Evolutionary conservation across 1,140 invertebrate genomes (phyloP).

Genomic region (Zaprionus lachaisei): DNA sequence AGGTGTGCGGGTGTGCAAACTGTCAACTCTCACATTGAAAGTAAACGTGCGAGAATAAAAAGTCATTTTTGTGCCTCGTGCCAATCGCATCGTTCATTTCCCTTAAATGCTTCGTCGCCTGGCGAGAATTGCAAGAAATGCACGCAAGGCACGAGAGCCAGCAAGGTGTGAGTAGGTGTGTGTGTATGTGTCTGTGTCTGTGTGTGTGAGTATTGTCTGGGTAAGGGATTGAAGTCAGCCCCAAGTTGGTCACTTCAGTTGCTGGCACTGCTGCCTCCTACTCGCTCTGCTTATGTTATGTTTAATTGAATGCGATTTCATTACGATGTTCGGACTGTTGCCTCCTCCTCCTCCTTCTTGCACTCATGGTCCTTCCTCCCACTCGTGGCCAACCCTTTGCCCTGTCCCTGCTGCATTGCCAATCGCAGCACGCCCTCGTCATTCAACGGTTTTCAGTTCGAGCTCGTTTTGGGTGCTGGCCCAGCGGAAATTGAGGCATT

Average conservation of each 20-base stretch:
- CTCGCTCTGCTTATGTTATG: constrained; percentile 53
- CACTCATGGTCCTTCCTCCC: background rate
- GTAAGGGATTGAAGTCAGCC: constrained; percentile 50
- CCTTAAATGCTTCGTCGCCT: constrained; percentile 38
- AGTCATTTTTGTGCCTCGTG: constrained; percentile 50
- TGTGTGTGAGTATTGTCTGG: background rate
- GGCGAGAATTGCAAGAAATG: constrained; percentile 38
- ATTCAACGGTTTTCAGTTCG: constrained; percentile 48
- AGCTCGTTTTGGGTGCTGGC: constrained; percentile 44
- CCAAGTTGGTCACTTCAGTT: constrained; percentile 37
- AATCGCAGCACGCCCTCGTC: constrained; percentile 39
- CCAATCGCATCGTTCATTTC: constrained; percentile 42
- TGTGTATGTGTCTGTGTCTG: background rate
- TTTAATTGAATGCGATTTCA: constrained; percentile 81
- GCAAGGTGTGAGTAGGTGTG: constrained; percentile 1
- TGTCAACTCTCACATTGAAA: constrained; percentile 46
- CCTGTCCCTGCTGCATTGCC: constrained; percentile 16
- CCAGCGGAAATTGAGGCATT: constrained; percentile 79
- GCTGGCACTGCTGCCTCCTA: background rate
- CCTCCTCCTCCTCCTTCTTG: background rate
- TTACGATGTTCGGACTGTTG: constrained; percentile 51
- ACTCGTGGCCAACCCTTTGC: background rate
- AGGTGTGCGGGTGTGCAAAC: constrained; percentile 18
- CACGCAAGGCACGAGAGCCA: constrained; percentile 28
- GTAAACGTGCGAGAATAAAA: constrained; percentile 73